Base-by-base conservation (phyloP, 2,888 invertebrate genomes). In the Watsonalla cultraria region DNA sequence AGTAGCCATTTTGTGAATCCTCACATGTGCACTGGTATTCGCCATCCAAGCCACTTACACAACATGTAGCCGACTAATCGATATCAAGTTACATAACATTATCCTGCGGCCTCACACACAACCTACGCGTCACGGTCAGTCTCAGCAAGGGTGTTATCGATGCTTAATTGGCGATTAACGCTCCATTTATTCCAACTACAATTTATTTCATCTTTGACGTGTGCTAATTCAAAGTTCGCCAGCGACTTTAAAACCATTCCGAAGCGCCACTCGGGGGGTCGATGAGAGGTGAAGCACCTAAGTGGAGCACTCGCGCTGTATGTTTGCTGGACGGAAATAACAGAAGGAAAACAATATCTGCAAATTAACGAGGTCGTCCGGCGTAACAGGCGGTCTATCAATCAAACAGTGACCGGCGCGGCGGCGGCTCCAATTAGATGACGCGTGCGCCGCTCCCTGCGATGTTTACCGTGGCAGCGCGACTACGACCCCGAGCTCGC, bases 381-480 rank as follows among this genome's bases (percentile, higher is more conserved):
- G 76, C 82, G 76, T 82, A 81, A 79, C 83, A 80, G 80, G 81
- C 82, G 80, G 82, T 81, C 84, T 78, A 87, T 88, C 86, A 87
- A 87, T 86, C 86, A 86, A 83, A 72, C 72, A 58, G 69, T 64
- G 72, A 65, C 65, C 66, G 63, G 62, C 60, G 61, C 61, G 59
- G 60, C 61, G 54, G 56, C 56, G 66, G 61, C 64, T 70, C 70
- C 74, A 79, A 81, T 81, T 80, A 78, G 71, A 78, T 86, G 86
- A 85, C 84, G 83, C 81, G 78, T 79, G 78, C 77, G 79, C 79
- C 84, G 78, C 82, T 78, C 86, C 84, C 81, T 65, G 53, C 64
- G 35, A 55, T 79, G 76, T 83, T 80, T 76, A 65, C 74, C 55
- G 60, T 61, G 55, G 65, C 63, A 59, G 56, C 57, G 14, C 48